Conservation (phyloP, 2,888 invertebrate genomes). For the Lissonota sp. region DNA sequence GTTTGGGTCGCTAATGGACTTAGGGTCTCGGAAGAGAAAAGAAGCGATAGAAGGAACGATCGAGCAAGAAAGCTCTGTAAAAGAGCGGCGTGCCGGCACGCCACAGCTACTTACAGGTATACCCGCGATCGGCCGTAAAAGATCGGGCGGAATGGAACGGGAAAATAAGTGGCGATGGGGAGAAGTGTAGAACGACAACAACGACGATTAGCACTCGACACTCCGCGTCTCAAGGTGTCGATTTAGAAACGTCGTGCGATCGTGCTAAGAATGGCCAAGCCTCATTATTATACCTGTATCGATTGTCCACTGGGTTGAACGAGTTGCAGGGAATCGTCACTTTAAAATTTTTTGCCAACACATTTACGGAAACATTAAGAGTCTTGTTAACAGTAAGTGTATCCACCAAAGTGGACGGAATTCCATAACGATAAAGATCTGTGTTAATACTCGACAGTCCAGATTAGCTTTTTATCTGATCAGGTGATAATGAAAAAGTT, state of each 20-base stretch:
- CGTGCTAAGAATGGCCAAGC: conserved; percentile 64
- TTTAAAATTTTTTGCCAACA: conserved; percentile 9
- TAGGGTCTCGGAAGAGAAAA: conserved; percentile 35
- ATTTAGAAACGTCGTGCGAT: conserved; percentile 69
- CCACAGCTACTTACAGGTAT: conserved; percentile 51
- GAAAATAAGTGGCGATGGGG: conserved; percentile 1
- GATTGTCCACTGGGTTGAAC: conserved; percentile 5
- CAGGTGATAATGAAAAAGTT: too few species aligned
- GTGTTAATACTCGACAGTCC: too few species aligned
- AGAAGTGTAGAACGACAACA: conserved; percentile 41
- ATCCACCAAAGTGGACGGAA: too few species aligned
- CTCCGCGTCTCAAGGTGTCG: conserved; percentile 69
- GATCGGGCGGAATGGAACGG: conserved; percentile 21
- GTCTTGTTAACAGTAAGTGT: background rate
- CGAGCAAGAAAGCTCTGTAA: conserved; percentile 65
- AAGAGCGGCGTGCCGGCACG: conserved; percentile 71
- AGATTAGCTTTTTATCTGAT: too few species aligned
- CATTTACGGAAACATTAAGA: conserved; percentile 4
- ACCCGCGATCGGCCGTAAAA: conserved; percentile 17
- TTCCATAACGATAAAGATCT: too few species aligned
- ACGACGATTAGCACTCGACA: conserved; percentile 71
- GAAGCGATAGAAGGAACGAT: conserved; percentile 27
- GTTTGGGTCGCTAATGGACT: conserved; percentile 69
- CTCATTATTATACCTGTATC: conserved; percentile 12
- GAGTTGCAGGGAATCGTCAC: conserved; percentile 1